A percentile compares a stretch with the other conserved stretches of the same genome.
Conservation (phyloP, 2,797 vertebrate genomes). For the Otus scops region DNA sequence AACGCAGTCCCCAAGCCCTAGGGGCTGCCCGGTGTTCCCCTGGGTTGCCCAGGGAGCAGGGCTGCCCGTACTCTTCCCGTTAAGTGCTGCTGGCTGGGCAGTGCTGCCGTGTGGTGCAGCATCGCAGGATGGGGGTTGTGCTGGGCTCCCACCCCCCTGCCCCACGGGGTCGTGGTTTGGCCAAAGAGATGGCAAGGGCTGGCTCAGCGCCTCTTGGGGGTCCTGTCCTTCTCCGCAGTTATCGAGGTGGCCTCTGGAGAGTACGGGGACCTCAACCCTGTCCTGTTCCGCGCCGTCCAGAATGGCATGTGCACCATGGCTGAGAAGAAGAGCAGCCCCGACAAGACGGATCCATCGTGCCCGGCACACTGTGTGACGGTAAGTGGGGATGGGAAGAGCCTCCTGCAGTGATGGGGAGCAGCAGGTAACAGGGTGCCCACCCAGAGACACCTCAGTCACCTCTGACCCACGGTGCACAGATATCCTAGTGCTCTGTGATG, state of each 20-base stretch:
- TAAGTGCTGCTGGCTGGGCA: background rate
- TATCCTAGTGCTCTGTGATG: background rate
- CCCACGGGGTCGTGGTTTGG: background rate
- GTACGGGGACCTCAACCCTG: slow-evolving; percentile 94
- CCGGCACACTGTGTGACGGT: slow-evolving; percentile 78
- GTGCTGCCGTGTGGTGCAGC: background rate
- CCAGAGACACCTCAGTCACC: background rate
- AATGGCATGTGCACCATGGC: slow-evolving; percentile 90
- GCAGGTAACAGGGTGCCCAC: background rate
- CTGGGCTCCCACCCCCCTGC: background rate
- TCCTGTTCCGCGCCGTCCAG: slow-evolving; percentile 94
- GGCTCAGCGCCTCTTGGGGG: background rate
- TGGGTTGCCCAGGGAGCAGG: background rate
- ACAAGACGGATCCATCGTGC: slow-evolving; percentile 83
- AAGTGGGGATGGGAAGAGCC: slow-evolving; percentile 4
- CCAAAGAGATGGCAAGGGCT: background rate
- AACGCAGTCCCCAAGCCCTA: background rate
- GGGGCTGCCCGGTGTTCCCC: background rate
- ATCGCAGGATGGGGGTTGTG: background rate
- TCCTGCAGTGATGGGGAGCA: accelerated
- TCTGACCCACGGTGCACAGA: background rate
- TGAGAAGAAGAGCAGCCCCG: slow-evolving; percentile 87
- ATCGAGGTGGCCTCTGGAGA: slow-evolving; percentile 98
- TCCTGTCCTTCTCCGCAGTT: slow-evolving; percentile 74
- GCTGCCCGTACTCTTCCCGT: accelerated